Conservation (phyloP, 1,140 invertebrate genomes). For the Polyergus mexicanus region DNA sequence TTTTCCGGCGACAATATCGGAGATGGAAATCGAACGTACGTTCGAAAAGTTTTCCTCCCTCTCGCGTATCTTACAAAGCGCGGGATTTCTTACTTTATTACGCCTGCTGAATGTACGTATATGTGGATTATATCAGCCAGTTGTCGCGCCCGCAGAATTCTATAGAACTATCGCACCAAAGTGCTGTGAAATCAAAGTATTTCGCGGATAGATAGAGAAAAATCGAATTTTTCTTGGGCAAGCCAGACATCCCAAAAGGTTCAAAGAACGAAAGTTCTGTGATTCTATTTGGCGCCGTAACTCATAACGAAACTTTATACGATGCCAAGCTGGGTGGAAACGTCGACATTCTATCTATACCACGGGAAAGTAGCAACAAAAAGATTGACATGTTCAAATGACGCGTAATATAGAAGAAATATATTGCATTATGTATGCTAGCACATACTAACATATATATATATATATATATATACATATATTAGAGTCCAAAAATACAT, state of each 20-base stretch:
- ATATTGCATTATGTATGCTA: too few species aligned
- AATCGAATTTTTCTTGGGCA: conserved; percentile 17
- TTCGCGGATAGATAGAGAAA: not conserved
- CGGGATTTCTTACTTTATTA: conserved; percentile 29
- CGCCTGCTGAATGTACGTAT: not conserved
- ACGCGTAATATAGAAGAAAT: not conserved
- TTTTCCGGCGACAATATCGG: not conserved
- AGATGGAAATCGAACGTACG: conserved; percentile 16
- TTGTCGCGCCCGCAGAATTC: conserved; percentile 20
- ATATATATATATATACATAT: not conserved
- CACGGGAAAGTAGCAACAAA: not conserved
- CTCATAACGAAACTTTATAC: not conserved
- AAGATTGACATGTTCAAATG: not conserved
- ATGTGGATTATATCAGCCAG: conserved; percentile 19
- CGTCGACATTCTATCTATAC: not conserved
- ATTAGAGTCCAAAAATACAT: too few species aligned
- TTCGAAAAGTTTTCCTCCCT: conserved; percentile 3
- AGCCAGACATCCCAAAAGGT: not conserved
- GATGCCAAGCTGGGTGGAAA: too few species aligned
- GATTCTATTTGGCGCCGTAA: not conserved
- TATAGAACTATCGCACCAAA: not conserved
- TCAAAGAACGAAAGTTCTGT: conserved; percentile 5
- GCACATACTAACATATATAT: not conserved
- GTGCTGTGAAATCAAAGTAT: conserved; percentile 19
- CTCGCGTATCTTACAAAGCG: conserved; percentile 14